Conservation (phyloP, 2,888 invertebrate genomes). For the Heliconius hortense region DNA sequence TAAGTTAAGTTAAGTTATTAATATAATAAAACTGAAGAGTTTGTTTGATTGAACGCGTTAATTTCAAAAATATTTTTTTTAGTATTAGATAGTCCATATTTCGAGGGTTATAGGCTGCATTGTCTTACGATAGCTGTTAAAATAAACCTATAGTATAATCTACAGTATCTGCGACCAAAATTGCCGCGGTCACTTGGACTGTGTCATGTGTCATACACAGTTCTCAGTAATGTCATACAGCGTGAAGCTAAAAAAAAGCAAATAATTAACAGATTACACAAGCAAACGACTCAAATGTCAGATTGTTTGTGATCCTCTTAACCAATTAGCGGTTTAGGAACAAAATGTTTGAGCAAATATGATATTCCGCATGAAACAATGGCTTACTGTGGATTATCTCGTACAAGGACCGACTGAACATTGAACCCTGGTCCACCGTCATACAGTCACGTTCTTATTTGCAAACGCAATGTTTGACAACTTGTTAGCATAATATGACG, state of each 20-base stretch:
- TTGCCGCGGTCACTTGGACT: no score
- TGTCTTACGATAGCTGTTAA: no score
- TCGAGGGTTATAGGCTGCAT: no score
- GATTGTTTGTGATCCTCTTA: conserved; percentile 57
- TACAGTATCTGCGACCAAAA: no score
- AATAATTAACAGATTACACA: not conserved
- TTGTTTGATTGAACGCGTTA: no score
- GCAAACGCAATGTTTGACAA: not conserved
- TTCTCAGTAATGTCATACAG: no score
- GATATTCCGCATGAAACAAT: conserved; percentile 52
- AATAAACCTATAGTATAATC: no score
- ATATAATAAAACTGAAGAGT: no score
- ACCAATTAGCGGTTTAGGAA: conserved; percentile 53
- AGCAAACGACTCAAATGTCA: conserved; percentile 22
- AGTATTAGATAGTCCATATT: no score
- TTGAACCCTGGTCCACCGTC: conserved; percentile 12
- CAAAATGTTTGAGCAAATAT: conserved; percentile 52
- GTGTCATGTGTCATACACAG: no score
- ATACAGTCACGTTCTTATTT: not conserved
- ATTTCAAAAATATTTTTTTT: no score
- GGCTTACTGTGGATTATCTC: conserved; percentile 35
- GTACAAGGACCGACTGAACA: conserved; percentile 29
- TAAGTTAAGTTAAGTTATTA: no score
- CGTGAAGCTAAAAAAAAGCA: not conserved
- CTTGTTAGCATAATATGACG: not conserved